Evolutionary conservation across 37 sponge, comb jelly and placozoan genomes (phyloP).

Genomic region (Bolinopsis microptera): DNA sequence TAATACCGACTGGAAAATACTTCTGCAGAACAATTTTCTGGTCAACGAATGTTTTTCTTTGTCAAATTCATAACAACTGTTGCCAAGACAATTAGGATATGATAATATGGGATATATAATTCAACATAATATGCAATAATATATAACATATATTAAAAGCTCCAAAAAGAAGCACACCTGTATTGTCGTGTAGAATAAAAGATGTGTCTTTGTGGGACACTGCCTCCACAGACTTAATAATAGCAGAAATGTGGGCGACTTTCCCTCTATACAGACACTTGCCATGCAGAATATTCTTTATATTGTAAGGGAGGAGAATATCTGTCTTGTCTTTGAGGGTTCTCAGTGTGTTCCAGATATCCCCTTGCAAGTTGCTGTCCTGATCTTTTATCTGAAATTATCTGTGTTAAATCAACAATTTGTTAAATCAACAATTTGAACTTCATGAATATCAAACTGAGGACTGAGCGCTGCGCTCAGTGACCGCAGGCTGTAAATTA

Average conservation of each 20-base stretch:
- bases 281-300: slow-evolving; percentile 16
- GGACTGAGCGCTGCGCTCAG: no score
- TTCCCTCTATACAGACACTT: neutral
- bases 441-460: no score
- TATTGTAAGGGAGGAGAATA: neutral
- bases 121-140: no score
- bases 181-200: neutral
- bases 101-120: no score
- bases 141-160: no score
- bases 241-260: slow-evolving; percentile 9
- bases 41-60: no score
- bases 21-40: no score
- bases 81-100: no score
- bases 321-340: neutral
- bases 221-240: slow-evolving; percentile 28
- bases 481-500: no score
- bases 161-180: no score
- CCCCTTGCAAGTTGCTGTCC: neutral
- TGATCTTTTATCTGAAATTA: neutral
- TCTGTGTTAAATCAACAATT: neutral
- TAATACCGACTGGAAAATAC: no score
- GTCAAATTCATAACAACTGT: no score
- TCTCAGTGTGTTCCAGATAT: slow-evolving; percentile 10
- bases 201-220: slow-evolving; percentile 10
- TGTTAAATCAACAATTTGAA: neutral